Evolutionary conservation across 2,888 invertebrate genomes (phyloP).

Genomic region (Busseola fusca): DNA sequence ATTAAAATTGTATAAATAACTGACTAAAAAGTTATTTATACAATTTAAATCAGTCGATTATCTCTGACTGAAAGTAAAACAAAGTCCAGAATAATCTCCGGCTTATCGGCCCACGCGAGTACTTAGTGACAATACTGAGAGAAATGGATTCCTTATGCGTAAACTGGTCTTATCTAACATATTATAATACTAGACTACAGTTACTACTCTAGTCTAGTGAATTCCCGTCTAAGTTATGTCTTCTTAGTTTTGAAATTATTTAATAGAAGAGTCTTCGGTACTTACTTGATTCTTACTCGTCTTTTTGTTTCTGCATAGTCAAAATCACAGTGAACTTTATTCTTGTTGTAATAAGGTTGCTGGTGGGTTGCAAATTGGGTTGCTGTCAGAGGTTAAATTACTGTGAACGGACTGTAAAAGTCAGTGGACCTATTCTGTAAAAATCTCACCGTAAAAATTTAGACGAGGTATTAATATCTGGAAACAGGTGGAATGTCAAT

Average conservation of each 20-base stretch:
- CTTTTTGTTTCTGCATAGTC: background rate
- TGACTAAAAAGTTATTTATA: too few relatives aligned
- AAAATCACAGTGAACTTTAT: background rate
- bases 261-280: background rate
- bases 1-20: constrained; percentile 3
- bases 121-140: constrained; percentile 13
- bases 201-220: background rate
- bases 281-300: background rate
- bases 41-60: too few relatives aligned
- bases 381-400: too few relatives aligned
- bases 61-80: constrained; percentile 37
- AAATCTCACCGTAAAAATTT: too few relatives aligned
- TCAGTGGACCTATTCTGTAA: too few relatives aligned
- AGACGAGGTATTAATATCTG: background rate
- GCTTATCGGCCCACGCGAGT: constrained; percentile 24
- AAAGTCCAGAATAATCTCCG: background rate
- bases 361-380: background rate
- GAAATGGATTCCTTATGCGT: constrained; percentile 6
- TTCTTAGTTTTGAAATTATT: background rate
- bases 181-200: too few relatives aligned
- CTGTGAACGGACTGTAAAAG: too few relatives aligned
- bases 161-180: background rate
- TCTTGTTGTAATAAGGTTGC: background rate
- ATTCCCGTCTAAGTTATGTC: background rate
- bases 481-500: background rate